A percentile compares a stretch with the other conserved stretches of the same genome.
phyloP scores from a whole-genome alignment of 2,797 vertebrate species.

The Diceros bicornis region DNA sequence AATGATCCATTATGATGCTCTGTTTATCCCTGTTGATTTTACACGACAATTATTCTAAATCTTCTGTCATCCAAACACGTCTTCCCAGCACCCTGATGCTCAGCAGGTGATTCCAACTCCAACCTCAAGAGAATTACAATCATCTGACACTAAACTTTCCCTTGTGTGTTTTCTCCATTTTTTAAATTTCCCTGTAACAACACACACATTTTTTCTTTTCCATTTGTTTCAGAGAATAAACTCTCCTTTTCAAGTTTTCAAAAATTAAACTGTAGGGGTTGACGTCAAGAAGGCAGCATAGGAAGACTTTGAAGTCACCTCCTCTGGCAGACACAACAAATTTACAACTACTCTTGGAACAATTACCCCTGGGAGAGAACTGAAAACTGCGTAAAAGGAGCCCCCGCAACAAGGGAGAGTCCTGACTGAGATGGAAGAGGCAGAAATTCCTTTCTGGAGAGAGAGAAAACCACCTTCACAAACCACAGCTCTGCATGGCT shows the following conservation, averaged over 20 bases:
- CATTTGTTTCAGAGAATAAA: background rate
- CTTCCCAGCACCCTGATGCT: background rate
- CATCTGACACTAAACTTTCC: background rate
- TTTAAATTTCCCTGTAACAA: background rate
- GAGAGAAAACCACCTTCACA: too few species aligned
- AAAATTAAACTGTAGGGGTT: background rate
- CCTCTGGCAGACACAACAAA: too few species aligned
- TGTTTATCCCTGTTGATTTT: background rate
- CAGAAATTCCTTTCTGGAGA: too few species aligned
- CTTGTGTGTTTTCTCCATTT: background rate
- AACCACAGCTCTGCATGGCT: too few species aligned
- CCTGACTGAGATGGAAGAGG: too few species aligned
- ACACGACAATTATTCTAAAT: background rate
- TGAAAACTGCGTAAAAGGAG: too few species aligned
- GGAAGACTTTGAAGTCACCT: too few species aligned
- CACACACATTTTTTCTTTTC: background rate
- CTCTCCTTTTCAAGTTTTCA: background rate
- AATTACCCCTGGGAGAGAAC: too few species aligned
- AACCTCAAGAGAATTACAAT: background rate
- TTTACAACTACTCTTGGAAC: too few species aligned
- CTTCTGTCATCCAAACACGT: background rate
- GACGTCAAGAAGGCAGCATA: too few species aligned
- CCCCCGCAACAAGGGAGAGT: too few species aligned
- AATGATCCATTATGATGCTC: background rate
- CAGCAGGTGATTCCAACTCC: background rate